A percentile compares a stretch with the other conserved stretches of the same genome.
Evolutionary conservation across 2,113 vertebrate species (phyloP).

Genomic region (Cercopithecus mona): DNA sequence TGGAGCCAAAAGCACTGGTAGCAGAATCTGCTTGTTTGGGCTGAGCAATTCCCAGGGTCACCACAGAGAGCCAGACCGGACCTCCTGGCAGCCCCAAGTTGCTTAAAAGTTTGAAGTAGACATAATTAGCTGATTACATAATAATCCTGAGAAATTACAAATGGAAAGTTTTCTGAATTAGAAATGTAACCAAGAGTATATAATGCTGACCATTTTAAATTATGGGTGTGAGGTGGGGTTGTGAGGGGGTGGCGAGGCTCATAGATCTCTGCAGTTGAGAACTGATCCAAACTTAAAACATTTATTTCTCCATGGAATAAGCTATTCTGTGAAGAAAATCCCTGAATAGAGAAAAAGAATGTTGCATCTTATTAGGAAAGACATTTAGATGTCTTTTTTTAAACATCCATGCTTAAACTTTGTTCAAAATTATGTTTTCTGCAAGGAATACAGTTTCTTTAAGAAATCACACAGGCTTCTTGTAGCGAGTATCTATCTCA

Average conservation of each 20-base stretch:
- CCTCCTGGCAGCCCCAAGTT: not conserved
- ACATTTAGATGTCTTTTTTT: not conserved
- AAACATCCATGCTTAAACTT: conserved; percentile 18
- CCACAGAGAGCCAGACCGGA: not conserved
- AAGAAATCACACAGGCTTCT: not conserved
- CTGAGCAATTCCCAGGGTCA: not conserved
- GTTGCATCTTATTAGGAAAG: not conserved
- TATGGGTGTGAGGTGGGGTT: not conserved
- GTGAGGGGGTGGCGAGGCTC: not conserved
- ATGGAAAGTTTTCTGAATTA: not conserved
- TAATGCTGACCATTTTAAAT: not conserved
- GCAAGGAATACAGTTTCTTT: not conserved
- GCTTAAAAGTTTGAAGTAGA: not conserved
- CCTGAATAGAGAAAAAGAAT: not conserved
- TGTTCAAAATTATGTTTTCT: conserved; percentile 43
- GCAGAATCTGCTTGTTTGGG: not conserved
- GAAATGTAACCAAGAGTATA: not conserved
- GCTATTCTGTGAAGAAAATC: not conserved
- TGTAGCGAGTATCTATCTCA: not conserved
- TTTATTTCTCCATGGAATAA: conserved; percentile 8
- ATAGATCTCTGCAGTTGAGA: not conserved
- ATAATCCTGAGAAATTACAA: not conserved
- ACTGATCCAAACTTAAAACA: not conserved
- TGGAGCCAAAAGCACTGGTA: not conserved
- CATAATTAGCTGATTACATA: not conserved